Conservation (phyloP, 2,797 vertebrate species). For the Jordanella pulchra region DNA sequence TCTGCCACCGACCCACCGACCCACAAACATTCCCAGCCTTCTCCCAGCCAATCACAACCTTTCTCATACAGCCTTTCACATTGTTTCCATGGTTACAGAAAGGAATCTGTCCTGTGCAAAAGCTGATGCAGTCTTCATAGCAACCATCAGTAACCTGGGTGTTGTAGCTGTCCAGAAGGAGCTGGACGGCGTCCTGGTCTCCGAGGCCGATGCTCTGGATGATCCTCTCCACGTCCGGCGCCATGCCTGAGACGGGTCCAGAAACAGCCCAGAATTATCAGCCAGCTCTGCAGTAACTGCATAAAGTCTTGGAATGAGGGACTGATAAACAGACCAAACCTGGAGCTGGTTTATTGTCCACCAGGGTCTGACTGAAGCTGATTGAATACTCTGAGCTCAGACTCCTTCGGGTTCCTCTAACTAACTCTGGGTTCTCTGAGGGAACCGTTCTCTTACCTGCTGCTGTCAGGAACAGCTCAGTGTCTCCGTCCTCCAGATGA, state of each 20-base stretch:
- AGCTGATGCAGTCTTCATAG: constrained; percentile 26
- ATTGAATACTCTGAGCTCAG: background rate
- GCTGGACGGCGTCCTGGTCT: constrained; percentile 70
- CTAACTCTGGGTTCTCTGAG: background rate
- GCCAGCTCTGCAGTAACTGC: background rate
- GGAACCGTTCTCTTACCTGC: constrained; percentile 26
- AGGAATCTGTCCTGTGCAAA: constrained; percentile 24
- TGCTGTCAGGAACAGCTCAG: constrained; percentile 3
- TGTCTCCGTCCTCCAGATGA: constrained; percentile 6
- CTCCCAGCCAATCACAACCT: background rate
- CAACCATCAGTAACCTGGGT: constrained; percentile 61
- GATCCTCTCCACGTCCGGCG: constrained; percentile 64
- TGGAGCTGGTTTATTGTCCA: background rate
- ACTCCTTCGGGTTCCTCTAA: background rate
- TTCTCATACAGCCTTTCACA: background rate
- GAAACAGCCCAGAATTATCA: background rate
- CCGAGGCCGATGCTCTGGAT: constrained; percentile 65
- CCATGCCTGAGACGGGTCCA: constrained; percentile 45
- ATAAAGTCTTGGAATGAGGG: background rate
- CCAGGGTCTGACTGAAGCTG: background rate
- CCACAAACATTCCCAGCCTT: background rate
- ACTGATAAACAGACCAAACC: background rate
- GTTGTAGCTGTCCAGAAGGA: constrained; percentile 69
- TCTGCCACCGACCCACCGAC: background rate
- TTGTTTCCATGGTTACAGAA: constrained; percentile 37